Percentiles rank a stretch among this genome's conserved stretches.
Conservation (phyloP, 2,797 vertebrate species). For the Oreochromis grahami region DNA sequence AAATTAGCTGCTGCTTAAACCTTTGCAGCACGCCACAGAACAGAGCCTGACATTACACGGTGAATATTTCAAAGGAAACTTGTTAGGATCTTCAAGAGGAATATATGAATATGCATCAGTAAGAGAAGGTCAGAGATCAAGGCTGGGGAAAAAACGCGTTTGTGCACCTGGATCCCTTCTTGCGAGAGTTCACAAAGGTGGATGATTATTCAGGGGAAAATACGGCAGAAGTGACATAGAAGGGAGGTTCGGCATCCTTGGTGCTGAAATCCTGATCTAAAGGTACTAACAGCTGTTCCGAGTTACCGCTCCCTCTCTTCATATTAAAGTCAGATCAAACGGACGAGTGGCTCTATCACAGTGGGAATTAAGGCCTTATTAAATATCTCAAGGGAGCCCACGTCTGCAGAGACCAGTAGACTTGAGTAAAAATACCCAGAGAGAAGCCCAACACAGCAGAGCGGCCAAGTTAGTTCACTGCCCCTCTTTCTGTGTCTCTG, state of each 20-base stretch:
- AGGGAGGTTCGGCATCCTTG: background rate
- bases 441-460: conserved; percentile 35
- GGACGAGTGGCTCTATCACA: conserved; percentile 22
- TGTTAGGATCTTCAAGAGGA: background rate
- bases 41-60: background rate
- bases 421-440: conserved; percentile 20
- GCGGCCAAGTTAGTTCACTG: conserved; percentile 38
- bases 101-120: background rate
- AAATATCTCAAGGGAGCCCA: conserved; percentile 35
- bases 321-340: conserved; percentile 50
- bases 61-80: background rate
- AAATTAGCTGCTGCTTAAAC: conserved; percentile 35
- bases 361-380: conserved; percentile 48
- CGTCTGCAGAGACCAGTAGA: conserved; percentile 8
- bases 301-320: background rate
- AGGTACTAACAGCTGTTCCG: conserved; percentile 45
- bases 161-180: background rate
- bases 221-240: background rate
- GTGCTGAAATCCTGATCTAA: background rate
- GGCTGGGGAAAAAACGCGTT: background rate
- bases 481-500: background rate
- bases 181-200: background rate
- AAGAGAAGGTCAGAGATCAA: background rate
- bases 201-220: background rate
- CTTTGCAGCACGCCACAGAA: background rate